phyloP scores from a whole-genome alignment of 2,113 vertebrate species.

The Cathartes aura region DNA sequence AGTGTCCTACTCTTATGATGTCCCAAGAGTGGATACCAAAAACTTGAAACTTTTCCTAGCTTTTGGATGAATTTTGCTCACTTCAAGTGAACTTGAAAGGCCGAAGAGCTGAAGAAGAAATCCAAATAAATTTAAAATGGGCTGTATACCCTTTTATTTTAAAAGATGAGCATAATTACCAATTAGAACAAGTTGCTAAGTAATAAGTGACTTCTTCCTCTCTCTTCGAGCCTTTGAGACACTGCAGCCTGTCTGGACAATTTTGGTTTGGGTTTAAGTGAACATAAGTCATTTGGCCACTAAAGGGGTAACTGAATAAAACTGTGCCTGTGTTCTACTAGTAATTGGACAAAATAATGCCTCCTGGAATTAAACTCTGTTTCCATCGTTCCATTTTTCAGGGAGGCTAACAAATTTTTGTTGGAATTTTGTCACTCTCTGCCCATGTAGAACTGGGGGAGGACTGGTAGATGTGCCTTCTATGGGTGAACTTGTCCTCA shows the following conservation, averaged over 20 bases:
- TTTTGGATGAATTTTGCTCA: background rate
- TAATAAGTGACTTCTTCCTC: background rate
- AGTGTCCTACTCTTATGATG: accelerated
- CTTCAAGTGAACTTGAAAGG: background rate
- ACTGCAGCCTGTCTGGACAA: background rate
- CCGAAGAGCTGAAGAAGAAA: background rate
- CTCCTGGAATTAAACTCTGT: background rate
- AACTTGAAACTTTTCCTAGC: background rate
- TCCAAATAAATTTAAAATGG: background rate
- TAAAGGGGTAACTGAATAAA: background rate
- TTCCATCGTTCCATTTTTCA: background rate
- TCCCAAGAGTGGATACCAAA: background rate
- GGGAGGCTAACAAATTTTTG: background rate
- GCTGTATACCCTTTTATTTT: background rate
- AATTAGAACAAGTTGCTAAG: background rate
- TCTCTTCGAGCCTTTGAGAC: background rate
- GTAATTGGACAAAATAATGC: background rate
- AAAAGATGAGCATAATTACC: background rate
- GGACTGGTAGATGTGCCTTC: background rate
- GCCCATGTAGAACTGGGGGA: background rate
- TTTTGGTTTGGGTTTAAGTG: background rate
- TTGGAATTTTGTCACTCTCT: background rate
- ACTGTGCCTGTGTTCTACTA: background rate
- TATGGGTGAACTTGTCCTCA: background rate
- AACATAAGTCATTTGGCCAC: background rate